These are phyloP conservation scores for Hemaris fuciformis DNA, from an alignment of 2,888 invertebrate genomes.

Conservation along the genomic window DNA sequence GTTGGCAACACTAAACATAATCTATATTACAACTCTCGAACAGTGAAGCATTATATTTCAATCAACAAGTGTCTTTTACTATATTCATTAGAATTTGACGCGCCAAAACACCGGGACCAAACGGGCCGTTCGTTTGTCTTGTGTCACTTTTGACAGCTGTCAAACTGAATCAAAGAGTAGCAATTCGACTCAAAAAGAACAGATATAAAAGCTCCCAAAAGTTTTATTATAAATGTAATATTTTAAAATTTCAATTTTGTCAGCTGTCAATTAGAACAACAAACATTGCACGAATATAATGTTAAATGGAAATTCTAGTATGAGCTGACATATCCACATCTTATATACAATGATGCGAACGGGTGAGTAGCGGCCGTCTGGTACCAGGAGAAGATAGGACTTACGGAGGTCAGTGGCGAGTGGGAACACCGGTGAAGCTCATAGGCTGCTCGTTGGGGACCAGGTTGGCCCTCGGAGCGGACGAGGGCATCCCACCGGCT, in stretches of 20 bases:
- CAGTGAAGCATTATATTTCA: not conserved
- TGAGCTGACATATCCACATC: not conserved
- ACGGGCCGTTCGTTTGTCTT: not conserved
- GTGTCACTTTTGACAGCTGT: not conserved
- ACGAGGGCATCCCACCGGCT: slow-evolving; percentile 61
- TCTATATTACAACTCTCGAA: slow-evolving; percentile 7
- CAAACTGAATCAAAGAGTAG: not conserved
- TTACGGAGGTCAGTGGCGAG: slow-evolving; percentile 55
- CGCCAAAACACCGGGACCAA: not conserved
- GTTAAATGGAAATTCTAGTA: not conserved
- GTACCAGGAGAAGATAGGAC: slow-evolving; percentile 39
- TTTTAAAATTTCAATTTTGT: not conserved
- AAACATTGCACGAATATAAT: not conserved
- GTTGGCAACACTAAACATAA: slow-evolving; percentile 29
- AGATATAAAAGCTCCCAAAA: not conserved
- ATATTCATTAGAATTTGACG: not conserved
- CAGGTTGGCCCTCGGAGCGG: slow-evolving; percentile 87
- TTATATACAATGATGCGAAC: not conserved
- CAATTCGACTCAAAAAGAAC: not conserved
- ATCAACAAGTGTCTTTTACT: slow-evolving; percentile 6
- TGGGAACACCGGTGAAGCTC: slow-evolving; percentile 86
- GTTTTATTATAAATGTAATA: not conserved
- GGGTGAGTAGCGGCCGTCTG: not conserved
- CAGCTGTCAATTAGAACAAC: not conserved
- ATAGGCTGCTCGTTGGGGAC: slow-evolving; percentile 91